Conservation (phyloP, 1,140 invertebrate genomes). For the Platorchestia sp. region DNA sequence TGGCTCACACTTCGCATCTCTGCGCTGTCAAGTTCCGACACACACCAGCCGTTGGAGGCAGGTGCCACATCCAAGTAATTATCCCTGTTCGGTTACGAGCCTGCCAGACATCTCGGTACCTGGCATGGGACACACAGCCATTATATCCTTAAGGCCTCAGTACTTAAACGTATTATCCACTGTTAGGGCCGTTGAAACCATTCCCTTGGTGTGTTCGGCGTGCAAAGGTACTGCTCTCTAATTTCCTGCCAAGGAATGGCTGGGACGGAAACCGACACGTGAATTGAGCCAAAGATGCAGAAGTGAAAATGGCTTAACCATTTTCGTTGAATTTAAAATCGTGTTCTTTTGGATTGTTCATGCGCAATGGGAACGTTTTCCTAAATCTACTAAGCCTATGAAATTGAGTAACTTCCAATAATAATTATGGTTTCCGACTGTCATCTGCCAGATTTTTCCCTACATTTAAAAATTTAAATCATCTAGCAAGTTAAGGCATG, state of each 20-base stretch:
- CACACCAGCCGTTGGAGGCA: background rate
- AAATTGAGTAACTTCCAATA: background rate
- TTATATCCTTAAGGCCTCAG: background rate
- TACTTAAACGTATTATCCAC: slow-evolving; percentile 17
- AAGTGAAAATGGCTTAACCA: background rate
- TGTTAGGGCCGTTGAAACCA: background rate
- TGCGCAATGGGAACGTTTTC: background rate
- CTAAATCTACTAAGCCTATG: background rate
- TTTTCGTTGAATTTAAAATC: background rate
- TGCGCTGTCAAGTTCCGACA: background rate
- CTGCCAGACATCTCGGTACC: slow-evolving; percentile 1
- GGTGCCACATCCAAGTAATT: slow-evolving; percentile 46
- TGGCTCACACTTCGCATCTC: background rate
- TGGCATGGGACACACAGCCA: background rate
- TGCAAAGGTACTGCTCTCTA: background rate
- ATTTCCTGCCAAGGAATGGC: background rate
- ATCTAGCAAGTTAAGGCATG: too few species aligned
- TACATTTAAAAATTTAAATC: too few species aligned
- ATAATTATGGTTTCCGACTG: too few species aligned
- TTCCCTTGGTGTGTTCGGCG: background rate
- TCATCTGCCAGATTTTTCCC: too few species aligned
- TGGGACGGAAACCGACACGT: background rate
- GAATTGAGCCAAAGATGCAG: background rate
- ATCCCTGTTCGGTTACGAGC: background rate
- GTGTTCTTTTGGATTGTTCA: background rate